Base-by-base conservation (phyloP, 2,888 invertebrate species). In the Eilema depressum region DNA sequence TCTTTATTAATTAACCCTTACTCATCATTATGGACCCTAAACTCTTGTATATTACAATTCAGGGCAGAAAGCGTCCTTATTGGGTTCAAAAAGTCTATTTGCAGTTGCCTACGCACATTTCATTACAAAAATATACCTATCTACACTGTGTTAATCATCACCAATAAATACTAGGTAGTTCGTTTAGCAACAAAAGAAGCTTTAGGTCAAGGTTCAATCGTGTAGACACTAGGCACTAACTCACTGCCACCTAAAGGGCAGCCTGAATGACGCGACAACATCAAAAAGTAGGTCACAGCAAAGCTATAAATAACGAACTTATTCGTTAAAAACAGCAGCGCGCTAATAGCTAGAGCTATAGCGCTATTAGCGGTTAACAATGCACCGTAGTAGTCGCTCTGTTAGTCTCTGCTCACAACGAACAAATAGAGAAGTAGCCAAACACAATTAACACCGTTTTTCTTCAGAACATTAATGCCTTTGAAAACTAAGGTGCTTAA, bases 281-380 rank as follows among this genome's bases (percentile, higher is more conserved):
- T 59, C 57, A 1, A 14, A 63, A 68, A 68, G 56, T 68, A 68
- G 63, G 63, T 37, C 63, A 68, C 33, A 1, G 25, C 28, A 67
- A 30, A 62, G 14, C 23, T 47, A 57, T 53, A 63, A 63, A 63
- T 56, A 68, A 57, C 53, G 56, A 63, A 68, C 62, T 63, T 68
- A 53, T 63, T 53, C 20, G 25, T 56, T 63, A 56, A 64, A 63
- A 74, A 74, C 59, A 66, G 66, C 61, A 66, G 72, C 69, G 23
- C 56, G 71, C 63, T 71, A 67, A 72, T 10, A 33, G 47, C 63
- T 53, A 17, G 59, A 66, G 72, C 33, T 37, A 37, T 37, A 37
- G 33, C 33, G 72, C 70, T 71, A 65, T 76, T 76, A 76, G 33
- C n/a, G 41, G 62, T 62, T 62, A 70, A 80, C 69, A 78, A 76